Evolutionary conservation across 30 jellyfish, hydroid and myxozoan species (phyloP), one percentile per base, ranked within the genome.

Genomic region (Clytia hemisphaerica): DNA sequence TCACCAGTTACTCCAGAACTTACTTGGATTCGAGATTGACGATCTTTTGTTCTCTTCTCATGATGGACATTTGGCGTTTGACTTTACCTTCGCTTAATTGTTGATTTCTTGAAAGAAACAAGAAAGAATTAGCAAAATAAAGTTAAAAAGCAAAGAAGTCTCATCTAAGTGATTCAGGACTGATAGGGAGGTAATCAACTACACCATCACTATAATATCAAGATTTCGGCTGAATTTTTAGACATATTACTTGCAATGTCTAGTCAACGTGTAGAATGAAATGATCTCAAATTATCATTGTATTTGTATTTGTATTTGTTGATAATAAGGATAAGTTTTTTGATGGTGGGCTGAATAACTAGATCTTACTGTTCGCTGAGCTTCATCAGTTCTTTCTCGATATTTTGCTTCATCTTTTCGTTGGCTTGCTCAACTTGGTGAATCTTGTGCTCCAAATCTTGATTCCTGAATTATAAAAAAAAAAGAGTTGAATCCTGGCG

Each of bases 11-110:
- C n/a, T n/a, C n/a, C n/a, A n/a, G n/a, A n/a, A n/a, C 61, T 33
- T 27, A 88, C 97, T 93, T 73, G 16, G 94, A 72, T 51, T 88
- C 97, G 12, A 88, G 78, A 2, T 86, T 77, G 77, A 76, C 79
- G 25, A 88, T 88, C 66, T 88, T 88, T 59, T 88, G 83, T 30
- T 88, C 97, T 45, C 97, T 70, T 73, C 97, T 68, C 73, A 86
- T 49, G 3, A 88, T 32, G 40, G 76, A 45, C 81, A 69, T 69
- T 49, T 69, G 81, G 16, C 81, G 40, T 45, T 69, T 69, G 2
- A 69, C 81, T 45, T 69, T 69, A 27, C 46, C 58, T 9, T 69
- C 74, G 27, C 76, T 69, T 4, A 69, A 30, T 35, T 69, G 76
- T 24, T 9, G 36, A 34, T 44, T 53, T 54, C 81, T 69, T 58